A percentile compares a stretch with the other conserved stretches of the same genome.
Evolutionary conservation across 2,797 vertebrate species (phyloP).

Genomic region (Helicolenus hilgendorfi): DNA sequence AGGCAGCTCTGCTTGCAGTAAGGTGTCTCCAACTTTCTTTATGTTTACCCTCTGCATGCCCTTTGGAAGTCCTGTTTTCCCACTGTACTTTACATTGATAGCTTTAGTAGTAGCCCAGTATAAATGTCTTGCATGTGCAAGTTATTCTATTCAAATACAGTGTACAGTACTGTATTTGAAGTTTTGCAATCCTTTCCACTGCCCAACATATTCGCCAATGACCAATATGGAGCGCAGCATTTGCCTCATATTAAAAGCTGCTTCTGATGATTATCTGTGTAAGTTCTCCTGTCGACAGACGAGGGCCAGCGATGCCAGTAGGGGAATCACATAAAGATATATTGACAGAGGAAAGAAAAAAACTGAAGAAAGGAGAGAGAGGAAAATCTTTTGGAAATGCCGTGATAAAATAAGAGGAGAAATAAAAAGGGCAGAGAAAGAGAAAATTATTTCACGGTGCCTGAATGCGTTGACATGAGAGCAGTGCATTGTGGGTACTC

Average conservation of each 20-base stretch:
- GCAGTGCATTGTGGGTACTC: constrained; percentile 85
- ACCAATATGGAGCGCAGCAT: background rate
- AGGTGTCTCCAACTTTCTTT: background rate
- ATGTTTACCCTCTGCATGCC: background rate
- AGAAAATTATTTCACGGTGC: constrained; percentile 82
- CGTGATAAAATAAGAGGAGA: constrained; percentile 51
- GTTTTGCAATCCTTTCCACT: background rate
- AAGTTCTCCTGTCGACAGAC: constrained; percentile 9
- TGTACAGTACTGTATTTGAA: background rate
- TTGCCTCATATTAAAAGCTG: constrained; percentile 11
- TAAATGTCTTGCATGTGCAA: background rate
- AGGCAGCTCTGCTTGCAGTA: background rate
- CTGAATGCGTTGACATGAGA: constrained; percentile 81
- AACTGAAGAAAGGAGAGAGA: background rate
- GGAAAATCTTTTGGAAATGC: constrained; percentile 24
- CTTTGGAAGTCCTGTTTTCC: background rate
- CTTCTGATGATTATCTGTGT: constrained; percentile 7
- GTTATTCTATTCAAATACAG: constrained; percentile 5
- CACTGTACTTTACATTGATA: background rate
- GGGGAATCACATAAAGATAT: constrained; percentile 24
- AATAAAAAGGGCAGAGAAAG: constrained; percentile 68
- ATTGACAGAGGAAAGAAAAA: background rate
- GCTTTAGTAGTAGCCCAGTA: background rate
- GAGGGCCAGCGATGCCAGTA: background rate
- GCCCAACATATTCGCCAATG: background rate